These are phyloP conservation scores for Allophyes oxyacanthae DNA, from an alignment of 2,888 invertebrate genomes.

Conservation along the genomic window DNA sequence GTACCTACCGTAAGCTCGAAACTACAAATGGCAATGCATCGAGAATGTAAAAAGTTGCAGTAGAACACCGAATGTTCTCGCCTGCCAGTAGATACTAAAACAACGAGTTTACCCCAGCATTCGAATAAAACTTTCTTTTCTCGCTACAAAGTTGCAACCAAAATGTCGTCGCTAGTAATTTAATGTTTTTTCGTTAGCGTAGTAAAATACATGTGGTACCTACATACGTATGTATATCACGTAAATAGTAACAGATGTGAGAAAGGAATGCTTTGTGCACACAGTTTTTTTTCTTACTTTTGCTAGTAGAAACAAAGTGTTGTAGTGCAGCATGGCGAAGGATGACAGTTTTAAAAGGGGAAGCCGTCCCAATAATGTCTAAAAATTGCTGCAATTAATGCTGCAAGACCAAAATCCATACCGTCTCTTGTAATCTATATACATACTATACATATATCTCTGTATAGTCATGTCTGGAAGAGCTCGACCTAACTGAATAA, in stretches of 20 bases:
- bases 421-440: too few relatives aligned
- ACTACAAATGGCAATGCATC: background rate
- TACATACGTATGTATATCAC: constrained; percentile 7
- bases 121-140: constrained; percentile 12
- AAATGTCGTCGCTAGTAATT: constrained; percentile 30
- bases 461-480: too few relatives aligned
- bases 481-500: too few relatives aligned
- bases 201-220: constrained; percentile 14
- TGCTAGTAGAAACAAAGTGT: constrained; percentile 1
- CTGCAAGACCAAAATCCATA: too few relatives aligned
- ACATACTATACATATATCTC: too few relatives aligned
- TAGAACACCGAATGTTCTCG: background rate
- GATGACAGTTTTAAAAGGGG: too few relatives aligned
- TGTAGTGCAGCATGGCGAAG: too few relatives aligned
- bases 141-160: constrained; percentile 30
- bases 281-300: constrained; percentile 19
- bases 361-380: too few relatives aligned
- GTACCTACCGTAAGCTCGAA: too few relatives aligned
- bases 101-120: constrained; percentile 1
- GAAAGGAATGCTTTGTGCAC: constrained; percentile 33
- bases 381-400: too few relatives aligned
- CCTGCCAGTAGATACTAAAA: constrained; percentile 10
- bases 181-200: constrained; percentile 17
- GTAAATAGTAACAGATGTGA: constrained; percentile 27
- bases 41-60: background rate